Evolutionary conservation across 2,797 vertebrate genomes (phyloP), one percentile per base, ranked within the genome.

Genomic region (Helarctos malayanus): DNA sequence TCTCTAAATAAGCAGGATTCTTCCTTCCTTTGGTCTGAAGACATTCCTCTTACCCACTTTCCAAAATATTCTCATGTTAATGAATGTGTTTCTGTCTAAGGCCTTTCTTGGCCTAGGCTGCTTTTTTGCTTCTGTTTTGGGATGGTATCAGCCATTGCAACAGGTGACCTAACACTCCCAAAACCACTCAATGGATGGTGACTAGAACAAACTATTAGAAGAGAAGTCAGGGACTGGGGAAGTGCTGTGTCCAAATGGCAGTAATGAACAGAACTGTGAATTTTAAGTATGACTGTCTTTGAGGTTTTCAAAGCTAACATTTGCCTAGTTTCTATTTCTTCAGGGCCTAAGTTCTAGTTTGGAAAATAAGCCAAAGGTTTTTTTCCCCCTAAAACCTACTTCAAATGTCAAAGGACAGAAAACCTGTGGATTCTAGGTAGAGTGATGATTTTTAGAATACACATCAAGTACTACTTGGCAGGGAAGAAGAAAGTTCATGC

Each of bases 291-390:
- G 12, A 76, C n/a, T 68, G n/a, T 89, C 9, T 87, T 61, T 71
- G 35, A 85, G 47, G 61, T 97, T 97, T 97, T 97, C 45, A 92
- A 82, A 94, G 32, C 35, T 85, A 75, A 59, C 1, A 41, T 89
- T 95, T 89, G 16, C 41, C 56, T 87, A 69, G 35, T 85, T 97
- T 29, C 95, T 92, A 88, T 91, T 94, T 97, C 59, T 96, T 95
- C 63, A 27, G 23, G 47, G 27, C 59, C 35, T 63, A 81, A 78
- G 52, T 15, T 92, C 32, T 95, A 79, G 35, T 73, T 73, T 89
- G 13, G 92, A 89, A 95, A 63, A 86, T 35, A 94, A 94, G 84
- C 49, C 1, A 27, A 78, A 93, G 18, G 32, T 23, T 41, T 73
- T 14, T 6, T 2, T 3, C 49, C 49, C 29, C 27, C 47, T 21